phyloP scores from a whole-genome alignment of 2,888 invertebrate species.

The Noctua comes region DNA sequence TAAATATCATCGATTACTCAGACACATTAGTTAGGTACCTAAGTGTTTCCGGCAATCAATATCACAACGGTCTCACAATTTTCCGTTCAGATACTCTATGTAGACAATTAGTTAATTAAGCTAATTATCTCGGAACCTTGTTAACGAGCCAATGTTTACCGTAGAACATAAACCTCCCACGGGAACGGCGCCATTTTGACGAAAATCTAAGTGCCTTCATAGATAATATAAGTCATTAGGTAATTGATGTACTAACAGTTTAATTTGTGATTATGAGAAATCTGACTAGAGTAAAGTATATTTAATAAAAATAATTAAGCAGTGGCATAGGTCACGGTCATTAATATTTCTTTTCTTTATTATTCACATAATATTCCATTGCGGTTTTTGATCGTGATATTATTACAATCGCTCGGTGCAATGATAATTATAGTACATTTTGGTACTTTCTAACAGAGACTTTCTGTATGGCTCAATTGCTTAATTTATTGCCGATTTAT shows the following conservation, averaged over 20 bases:
- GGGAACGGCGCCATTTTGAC: not conserved
- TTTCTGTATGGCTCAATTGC: not conserved
- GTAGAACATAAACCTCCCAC: not conserved
- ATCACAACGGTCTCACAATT: constrained; percentile 28
- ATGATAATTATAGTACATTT: not conserved
- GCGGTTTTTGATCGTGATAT: not conserved
- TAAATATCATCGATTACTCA: constrained; percentile 5
- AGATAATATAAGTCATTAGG: not conserved
- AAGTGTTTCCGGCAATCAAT: constrained; percentile 6
- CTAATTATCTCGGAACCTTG: constrained; percentile 26
- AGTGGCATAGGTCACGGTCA: constrained; percentile 9
- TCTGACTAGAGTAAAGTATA: not conserved
- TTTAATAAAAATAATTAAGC: constrained; percentile 3
- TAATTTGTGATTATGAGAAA: not conserved
- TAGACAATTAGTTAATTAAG: constrained; percentile 27
- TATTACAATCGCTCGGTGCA: not conserved
- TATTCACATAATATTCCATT: not conserved
- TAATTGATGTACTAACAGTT: not conserved
- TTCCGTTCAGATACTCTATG: not conserved
- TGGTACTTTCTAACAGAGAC: not conserved
- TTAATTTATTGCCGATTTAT: not conserved
- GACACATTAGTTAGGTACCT: not conserved
- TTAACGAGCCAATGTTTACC: constrained; percentile 28
- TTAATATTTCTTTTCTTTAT: not conserved
- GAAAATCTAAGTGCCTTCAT: not conserved